Percentiles rank a stretch among this genome's conserved stretches.
These are phyloP conservation scores for Furnarius figulus DNA, from an alignment of 2,113 vertebrate species.

Conservation along the genomic window DNA sequence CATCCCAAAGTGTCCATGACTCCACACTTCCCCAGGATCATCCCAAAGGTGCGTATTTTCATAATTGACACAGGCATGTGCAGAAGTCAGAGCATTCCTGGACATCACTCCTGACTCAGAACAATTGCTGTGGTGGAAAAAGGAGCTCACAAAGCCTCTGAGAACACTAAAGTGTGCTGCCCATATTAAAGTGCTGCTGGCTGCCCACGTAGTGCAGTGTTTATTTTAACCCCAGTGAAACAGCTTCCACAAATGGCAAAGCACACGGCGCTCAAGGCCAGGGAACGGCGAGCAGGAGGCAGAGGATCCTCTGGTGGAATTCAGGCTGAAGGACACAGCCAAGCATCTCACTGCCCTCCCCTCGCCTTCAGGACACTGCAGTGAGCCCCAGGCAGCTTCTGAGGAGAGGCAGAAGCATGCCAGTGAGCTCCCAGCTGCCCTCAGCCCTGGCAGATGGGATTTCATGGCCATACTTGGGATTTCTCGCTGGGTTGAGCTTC, in stretches of 20 bases:
- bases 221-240: slow-evolving; percentile 23
- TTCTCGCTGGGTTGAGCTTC: neutral
- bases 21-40: neutral
- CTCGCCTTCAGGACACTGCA: neutral
- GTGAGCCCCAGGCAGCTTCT: neutral
- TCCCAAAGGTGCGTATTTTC: neutral
- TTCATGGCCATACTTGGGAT: slow-evolving; percentile 62
- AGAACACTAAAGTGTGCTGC: neutral
- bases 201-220: neutral
- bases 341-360: neutral
- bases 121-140: neutral
- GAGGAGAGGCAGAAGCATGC: neutral
- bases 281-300: neutral
- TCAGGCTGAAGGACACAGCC: neutral
- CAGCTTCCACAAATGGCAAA: slow-evolving; percentile 4
- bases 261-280: neutral
- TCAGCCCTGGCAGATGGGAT: neutral
- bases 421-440: neutral
- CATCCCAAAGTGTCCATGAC: neutral
- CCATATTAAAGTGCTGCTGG: neutral
- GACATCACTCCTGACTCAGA: neutral
- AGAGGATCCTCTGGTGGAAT: neutral
- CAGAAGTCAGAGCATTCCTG: neutral
- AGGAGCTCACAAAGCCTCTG: neutral
- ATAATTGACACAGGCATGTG: neutral